Evolutionary conservation across 1,140 invertebrate genomes (phyloP).

Genomic region (Pogonognathellus flavescens): DNA sequence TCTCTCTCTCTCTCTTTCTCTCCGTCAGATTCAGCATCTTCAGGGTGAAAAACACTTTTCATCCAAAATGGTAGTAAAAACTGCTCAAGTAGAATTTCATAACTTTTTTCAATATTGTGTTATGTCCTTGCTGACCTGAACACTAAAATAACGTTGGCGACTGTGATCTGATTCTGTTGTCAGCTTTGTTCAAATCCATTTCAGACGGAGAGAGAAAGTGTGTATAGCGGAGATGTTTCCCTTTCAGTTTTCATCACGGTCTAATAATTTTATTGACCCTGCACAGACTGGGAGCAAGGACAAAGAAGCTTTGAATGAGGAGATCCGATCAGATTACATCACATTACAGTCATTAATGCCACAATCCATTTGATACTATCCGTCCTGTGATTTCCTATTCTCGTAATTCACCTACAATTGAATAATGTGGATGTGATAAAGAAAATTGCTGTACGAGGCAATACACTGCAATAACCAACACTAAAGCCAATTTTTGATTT

Average conservation of each 20-base stretch:
- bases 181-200: not conserved
- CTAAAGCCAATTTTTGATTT: too few relatives aligned
- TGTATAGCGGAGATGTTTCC: not conserved
- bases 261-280: not conserved
- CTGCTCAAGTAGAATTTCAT: too few relatives aligned
- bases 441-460: not conserved
- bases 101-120: too few relatives aligned
- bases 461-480: not conserved
- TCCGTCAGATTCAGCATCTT: not conserved
- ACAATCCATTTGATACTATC: conserved; percentile 42
- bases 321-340: conserved; percentile 19
- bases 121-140: too few relatives aligned
- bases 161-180: too few relatives aligned
- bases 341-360: conserved; percentile 32
- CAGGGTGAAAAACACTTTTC: conserved; percentile 23
- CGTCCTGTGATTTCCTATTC: conserved; percentile 8
- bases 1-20: not conserved
- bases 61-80: not conserved
- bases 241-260: not conserved
- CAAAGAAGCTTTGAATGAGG: not conserved
- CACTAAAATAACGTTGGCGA: too few relatives aligned
- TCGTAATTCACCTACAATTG: not conserved
- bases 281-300: not conserved
- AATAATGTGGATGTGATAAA: not conserved
- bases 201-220: not conserved